Evolutionary conservation across 2,113 vertebrate species (phyloP).

Genomic region (Poeciliopsis turrubarensis): DNA sequence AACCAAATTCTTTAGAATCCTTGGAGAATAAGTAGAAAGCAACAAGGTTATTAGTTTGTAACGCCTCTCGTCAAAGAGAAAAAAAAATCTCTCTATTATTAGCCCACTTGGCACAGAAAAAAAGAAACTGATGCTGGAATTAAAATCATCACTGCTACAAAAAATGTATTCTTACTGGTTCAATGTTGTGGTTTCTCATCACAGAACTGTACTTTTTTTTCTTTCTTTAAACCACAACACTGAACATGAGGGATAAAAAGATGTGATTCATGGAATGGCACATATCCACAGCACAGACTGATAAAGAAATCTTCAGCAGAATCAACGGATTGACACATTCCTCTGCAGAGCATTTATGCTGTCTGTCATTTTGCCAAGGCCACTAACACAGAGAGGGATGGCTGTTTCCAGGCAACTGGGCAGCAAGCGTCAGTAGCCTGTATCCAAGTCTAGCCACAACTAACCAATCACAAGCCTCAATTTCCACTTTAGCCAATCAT

Average conservation of each 20-base stretch:
- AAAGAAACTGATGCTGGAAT: not conserved
- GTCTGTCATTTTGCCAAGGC: conserved; percentile 81
- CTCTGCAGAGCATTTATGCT: conserved; percentile 74
- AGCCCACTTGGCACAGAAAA: not conserved
- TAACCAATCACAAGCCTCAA: conserved; percentile 65
- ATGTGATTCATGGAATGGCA: conserved; percentile 17
- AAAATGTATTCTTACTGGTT: not conserved
- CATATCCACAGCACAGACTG: conserved; percentile 20
- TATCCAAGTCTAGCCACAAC: conserved; percentile 46
- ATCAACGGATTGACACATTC: conserved; percentile 65
- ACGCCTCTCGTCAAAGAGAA: not conserved
- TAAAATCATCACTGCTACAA: not conserved
- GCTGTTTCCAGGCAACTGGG: conserved; percentile 82
- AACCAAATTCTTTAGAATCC: not conserved
- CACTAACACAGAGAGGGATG: conserved; percentile 72
- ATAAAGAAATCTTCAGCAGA: conserved; percentile 57
- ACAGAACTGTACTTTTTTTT: not conserved
- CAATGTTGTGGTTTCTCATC: not conserved
- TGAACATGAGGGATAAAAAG: conserved; percentile 8
- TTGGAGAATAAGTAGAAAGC: not conserved
- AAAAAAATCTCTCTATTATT: not conserved
- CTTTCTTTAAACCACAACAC: not conserved
- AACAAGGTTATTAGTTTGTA: not conserved
- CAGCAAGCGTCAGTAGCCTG: conserved; percentile 58
- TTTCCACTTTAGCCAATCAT: conserved; percentile 73